Percentiles rank a stretch among this genome's conserved stretches.
Conservation (phyloP, 2,113 vertebrate genomes). For the Barnardius zonarius region DNA sequence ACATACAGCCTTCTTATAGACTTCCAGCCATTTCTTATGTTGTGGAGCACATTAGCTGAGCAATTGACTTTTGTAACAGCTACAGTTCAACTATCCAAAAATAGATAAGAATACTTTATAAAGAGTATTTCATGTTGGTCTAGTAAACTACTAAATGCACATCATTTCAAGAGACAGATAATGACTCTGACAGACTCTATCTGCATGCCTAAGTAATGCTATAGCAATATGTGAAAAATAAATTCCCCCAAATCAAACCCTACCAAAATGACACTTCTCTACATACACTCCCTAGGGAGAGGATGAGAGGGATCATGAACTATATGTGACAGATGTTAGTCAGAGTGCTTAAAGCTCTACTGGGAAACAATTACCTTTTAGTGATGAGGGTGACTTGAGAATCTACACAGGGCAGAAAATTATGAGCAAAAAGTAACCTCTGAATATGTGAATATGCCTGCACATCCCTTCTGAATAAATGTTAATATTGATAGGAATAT, state of each 20-base stretch:
- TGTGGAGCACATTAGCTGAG: neutral
- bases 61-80: constrained; percentile 3
- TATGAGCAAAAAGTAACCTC: neutral
- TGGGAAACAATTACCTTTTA: neutral
- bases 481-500: neutral
- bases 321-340: neutral
- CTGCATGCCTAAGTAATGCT: neutral
- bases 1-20: neutral
- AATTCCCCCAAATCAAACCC: neutral
- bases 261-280: neutral
- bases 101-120: neutral
- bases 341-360: neutral
- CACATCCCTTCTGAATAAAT: neutral
- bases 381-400: neutral
- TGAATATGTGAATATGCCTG: neutral
- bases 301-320: constrained; percentile 8
- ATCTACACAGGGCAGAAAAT: neutral
- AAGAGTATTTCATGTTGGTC: neutral
- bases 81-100: neutral
- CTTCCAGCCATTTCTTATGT: neutral
- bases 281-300: neutral
- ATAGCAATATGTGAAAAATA: neutral
- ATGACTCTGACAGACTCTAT: neutral
- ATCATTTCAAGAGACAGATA: neutral
- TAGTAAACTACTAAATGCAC: neutral